A percentile compares a stretch with the other conserved stretches of the same genome.
Evolutionary conservation across 1,140 invertebrate genomes (phyloP).

Genomic region (Eriosoma lanigerum): DNA sequence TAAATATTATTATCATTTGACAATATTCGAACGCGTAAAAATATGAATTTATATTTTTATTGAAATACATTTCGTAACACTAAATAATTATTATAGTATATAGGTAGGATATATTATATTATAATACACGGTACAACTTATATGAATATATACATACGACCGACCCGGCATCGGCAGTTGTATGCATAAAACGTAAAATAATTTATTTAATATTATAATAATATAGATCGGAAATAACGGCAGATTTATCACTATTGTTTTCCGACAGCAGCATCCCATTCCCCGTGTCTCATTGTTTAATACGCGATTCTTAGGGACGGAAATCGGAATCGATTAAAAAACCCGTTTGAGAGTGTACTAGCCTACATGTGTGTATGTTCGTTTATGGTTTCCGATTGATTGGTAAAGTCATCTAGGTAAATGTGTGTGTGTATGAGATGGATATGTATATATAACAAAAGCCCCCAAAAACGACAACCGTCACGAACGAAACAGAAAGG

Average conservation of each 20-base stretch:
- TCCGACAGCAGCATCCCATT: background rate
- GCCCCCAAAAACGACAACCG: background rate
- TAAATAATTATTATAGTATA: too few species aligned
- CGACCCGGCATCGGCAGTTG: too few species aligned
- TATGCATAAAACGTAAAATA: too few species aligned
- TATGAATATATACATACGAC: too few species aligned
- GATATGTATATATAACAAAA: background rate
- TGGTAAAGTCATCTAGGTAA: background rate
- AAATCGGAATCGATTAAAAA: constrained; percentile 39
- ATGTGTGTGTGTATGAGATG: too few species aligned
- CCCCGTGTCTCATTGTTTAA: background rate
- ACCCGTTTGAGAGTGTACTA: constrained; percentile 10
- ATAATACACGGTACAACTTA: too few species aligned
- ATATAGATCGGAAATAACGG: constrained; percentile 37
- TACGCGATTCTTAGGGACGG: background rate
- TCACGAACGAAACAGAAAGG: background rate
- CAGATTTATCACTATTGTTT: constrained; percentile 1
- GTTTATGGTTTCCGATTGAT: constrained; percentile 37
- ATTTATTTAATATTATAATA: background rate
- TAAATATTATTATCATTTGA: too few species aligned
- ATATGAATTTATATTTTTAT: too few species aligned
- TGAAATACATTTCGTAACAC: too few species aligned
- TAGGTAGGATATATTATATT: too few species aligned
- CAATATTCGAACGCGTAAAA: too few species aligned
- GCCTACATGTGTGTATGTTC: background rate